Conservation (phyloP, 2,797 vertebrate genomes). For the Coluber constrictor region DNA sequence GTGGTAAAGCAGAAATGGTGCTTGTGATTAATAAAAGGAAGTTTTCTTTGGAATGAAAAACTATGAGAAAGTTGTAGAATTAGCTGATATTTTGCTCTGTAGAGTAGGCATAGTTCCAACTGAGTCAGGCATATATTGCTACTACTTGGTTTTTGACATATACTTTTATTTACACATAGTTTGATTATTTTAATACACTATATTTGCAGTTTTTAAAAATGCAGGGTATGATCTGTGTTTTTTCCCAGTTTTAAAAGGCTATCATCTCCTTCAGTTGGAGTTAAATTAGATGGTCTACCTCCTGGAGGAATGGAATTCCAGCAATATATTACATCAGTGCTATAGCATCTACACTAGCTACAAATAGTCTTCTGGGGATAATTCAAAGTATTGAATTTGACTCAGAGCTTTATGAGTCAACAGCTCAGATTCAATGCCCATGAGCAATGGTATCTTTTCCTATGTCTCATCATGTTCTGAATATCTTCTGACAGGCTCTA, state of each 20-base stretch:
- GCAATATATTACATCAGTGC: not conserved
- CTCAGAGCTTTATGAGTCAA: not conserved
- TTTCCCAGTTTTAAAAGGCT: not conserved
- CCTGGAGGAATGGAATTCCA: not conserved
- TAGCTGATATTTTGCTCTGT: not conserved
- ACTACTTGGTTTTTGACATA: not conserved
- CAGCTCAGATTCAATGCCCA: not conserved
- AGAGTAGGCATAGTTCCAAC: not conserved
- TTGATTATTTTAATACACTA: not conserved
- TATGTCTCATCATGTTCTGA: not conserved
- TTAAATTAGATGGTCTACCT: not conserved
- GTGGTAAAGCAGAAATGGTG: not conserved
- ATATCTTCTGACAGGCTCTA: not conserved
- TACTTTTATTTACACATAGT: not conserved
- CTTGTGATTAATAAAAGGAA: not conserved
- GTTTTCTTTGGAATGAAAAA: not conserved
- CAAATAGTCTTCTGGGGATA: not conserved
- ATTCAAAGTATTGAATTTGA: not conserved
- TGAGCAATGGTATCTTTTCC: constrained; percentile 10
- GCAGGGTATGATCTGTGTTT: not conserved
- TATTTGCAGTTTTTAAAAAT: not conserved
- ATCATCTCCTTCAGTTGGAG: not conserved
- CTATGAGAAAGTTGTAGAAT: not conserved
- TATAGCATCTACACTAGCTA: not conserved
- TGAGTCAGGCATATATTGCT: not conserved